A percentile compares a stretch with the other conserved stretches of the same genome.
phyloP scores from a whole-genome alignment of 2,113 vertebrate species.

The Polypterus bichir region DNA sequence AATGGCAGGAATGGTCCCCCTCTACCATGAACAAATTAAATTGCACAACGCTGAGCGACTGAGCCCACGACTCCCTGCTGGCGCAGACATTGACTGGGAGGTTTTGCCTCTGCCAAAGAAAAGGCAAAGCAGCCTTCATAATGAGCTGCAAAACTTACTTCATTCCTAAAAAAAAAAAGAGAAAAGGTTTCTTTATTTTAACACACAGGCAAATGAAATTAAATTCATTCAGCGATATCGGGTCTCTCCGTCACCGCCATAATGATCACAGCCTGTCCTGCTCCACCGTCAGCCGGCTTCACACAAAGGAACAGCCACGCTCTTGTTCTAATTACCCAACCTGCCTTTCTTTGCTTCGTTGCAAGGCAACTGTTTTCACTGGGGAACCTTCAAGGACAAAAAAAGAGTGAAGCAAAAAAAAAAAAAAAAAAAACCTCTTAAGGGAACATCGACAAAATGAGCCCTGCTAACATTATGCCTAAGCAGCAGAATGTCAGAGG shows the following conservation, averaged over 20 bases:
- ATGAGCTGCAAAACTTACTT: no score
- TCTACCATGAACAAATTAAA: no score
- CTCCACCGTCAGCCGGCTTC: slow-evolving; percentile 24
- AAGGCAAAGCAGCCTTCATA: no score
- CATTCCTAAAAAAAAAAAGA: no score
- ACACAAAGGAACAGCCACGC: slow-evolving; percentile 24
- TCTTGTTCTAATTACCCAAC: slow-evolving; percentile 49
- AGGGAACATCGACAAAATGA: slow-evolving; percentile 4
- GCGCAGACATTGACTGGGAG: no score
- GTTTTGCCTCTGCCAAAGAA: no score
- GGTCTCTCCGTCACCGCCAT: slow-evolving; percentile 16
- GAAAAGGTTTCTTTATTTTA: neutral
- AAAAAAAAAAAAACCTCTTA: slow-evolving; percentile 2
- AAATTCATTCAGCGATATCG: neutral
- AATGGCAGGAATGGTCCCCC: no score
- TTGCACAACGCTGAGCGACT: no score
- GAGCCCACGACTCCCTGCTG: no score
- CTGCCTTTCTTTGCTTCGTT: slow-evolving; percentile 28
- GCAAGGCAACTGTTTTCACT: slow-evolving; percentile 30
- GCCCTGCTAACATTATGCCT: slow-evolving; percentile 2
- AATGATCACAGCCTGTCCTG: slow-evolving; percentile 37
- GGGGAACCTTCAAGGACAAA: slow-evolving; percentile 25
- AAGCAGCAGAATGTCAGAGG: slow-evolving; percentile 25
- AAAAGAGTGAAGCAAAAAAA: slow-evolving; percentile 1
- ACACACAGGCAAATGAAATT: neutral